Conservation (phyloP, 2,113 vertebrate species). For the Eira barbara region DNA sequence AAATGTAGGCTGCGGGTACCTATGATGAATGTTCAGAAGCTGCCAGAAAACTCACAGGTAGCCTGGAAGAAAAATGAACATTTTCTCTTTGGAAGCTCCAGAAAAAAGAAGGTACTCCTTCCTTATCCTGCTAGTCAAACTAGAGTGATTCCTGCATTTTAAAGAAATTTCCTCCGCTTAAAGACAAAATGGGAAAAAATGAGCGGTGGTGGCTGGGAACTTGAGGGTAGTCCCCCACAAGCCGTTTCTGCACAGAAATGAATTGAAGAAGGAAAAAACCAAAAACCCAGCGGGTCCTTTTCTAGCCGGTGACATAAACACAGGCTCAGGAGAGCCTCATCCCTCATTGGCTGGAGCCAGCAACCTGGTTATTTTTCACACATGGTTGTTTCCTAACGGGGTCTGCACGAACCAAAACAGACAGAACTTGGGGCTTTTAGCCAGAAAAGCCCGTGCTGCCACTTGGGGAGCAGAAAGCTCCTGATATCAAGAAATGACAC, state of each 20-base stretch:
- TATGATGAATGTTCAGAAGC: neutral
- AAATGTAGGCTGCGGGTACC: neutral
- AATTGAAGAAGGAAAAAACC: neutral
- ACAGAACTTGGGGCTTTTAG: neutral
- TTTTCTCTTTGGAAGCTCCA: neutral
- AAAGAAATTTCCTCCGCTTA: neutral
- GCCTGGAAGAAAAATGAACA: neutral
- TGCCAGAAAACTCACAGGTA: neutral
- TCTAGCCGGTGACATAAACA: neutral
- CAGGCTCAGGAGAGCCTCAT: neutral
- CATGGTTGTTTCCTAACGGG: neutral
- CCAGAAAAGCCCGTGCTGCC: conserved; percentile 23
- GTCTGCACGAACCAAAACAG: neutral
- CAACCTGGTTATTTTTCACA: neutral
- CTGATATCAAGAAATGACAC: conserved; percentile 29
- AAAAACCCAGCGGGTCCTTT: neutral
- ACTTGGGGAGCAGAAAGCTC: neutral
- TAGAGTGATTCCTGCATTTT: neutral
- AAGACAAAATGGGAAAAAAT: neutral
- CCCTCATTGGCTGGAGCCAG: neutral
- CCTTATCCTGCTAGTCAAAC: neutral
- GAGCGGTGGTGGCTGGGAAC: neutral
- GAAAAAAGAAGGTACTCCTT: neutral
- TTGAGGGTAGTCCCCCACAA: neutral
- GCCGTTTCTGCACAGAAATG: neutral